These are phyloP conservation scores for Sphyrna mokarran DNA, from an alignment of 2,113 vertebrate genomes.

Conservation along the genomic window DNA sequence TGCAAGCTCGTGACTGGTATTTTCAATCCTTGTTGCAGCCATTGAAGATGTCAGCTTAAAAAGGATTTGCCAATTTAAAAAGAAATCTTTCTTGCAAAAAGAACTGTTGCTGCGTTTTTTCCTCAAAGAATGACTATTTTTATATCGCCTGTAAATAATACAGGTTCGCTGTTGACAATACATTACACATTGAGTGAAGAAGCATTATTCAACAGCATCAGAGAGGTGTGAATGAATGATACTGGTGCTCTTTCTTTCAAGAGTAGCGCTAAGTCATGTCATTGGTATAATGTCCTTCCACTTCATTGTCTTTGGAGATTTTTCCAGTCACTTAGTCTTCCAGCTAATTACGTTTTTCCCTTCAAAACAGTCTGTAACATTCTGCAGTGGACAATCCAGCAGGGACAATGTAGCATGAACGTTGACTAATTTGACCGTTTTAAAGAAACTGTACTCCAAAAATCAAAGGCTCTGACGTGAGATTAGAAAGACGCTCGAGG, in stretches of 20 bases:
- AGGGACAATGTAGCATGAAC: neutral
- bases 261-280: constrained; percentile 5
- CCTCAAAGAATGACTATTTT: neutral
- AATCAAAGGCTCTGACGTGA: neutral
- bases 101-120: neutral
- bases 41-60: neutral
- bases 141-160: constrained; percentile 1
- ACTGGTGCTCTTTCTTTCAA: neutral
- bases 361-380: neutral
- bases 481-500: neutral
- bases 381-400: neutral
- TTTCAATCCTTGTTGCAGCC: neutral
- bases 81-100: neutral
- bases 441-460: neutral
- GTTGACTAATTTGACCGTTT: neutral
- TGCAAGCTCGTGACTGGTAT: neutral
- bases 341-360: neutral
- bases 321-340: neutral
- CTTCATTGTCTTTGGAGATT: neutral
- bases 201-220: neutral
- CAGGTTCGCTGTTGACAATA: neutral
- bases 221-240: neutral
- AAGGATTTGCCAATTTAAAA: neutral
- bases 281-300: neutral
- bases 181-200: neutral